Conservation (phyloP, 2,888 invertebrate species). For the Yponomeuta plumbellus region DNA sequence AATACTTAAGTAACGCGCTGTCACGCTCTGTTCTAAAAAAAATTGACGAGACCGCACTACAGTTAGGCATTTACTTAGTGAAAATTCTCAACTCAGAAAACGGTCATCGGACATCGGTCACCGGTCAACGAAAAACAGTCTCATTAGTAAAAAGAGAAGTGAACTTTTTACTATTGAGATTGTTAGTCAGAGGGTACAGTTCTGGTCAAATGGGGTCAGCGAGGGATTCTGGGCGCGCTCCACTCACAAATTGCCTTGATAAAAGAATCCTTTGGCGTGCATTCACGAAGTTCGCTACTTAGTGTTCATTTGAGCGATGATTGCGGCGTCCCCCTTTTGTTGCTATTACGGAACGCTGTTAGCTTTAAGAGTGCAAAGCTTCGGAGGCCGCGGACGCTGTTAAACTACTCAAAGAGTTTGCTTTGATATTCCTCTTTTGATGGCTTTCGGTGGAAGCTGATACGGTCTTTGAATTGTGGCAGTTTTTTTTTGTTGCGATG, state of each 20-base stretch:
- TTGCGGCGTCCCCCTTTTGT: slow-evolving; percentile 22
- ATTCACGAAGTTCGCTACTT: slow-evolving; percentile 34
- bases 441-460: no score
- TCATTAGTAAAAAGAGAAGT: no score
- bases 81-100: no score
- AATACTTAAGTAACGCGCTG: no score
- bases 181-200: no score
- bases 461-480: neutral
- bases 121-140: no score
- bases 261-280: slow-evolving; percentile 34
- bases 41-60: no score
- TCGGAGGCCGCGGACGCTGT: neutral
- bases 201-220: neutral
- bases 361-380: neutral
- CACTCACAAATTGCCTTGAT: slow-evolving; percentile 38
- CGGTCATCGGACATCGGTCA: no score
- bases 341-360: slow-evolving; percentile 24
- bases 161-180: no score
- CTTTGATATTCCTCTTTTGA: neutral
- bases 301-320: slow-evolving; percentile 25
- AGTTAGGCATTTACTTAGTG: no score
- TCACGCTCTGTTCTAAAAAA: no score
- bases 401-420: neutral
- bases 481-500: neutral
- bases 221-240: slow-evolving; percentile 23